Base-by-base conservation (phyloP, 2,113 vertebrate species). In the Puma concolor region DNA sequence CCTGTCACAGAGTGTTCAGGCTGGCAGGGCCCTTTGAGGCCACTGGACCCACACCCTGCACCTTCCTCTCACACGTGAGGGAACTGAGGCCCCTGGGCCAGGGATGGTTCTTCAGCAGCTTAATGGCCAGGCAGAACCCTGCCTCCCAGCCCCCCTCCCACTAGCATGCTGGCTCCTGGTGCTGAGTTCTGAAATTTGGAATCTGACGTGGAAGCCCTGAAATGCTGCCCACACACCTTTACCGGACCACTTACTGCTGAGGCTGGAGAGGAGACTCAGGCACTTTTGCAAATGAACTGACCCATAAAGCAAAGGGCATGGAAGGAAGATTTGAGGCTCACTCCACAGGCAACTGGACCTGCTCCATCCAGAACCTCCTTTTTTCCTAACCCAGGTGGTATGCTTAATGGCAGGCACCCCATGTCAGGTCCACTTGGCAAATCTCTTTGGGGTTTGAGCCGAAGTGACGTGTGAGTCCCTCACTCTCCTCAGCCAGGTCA, bases 121-220 rank as follows among this genome's bases (percentile, higher is more conserved):
- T 77, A 57, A 63, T 10, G 7, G 48, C 11, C 41, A 6, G 48
- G 27, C 21, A 66, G 52, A 93, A 63, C 33, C 72, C 82, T 91
- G 60, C 82, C 36, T 89, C 29, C 54, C 54, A 16, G 4, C 4
- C 7, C 48, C 38, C 31, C 2, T 1, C 38, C 44, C 25, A 25
- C 36, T 13, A 88, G 93, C 29, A 52, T 80, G 54, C 54, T 77
- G 72, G 74, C 19, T 80, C 36, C 74, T 17, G 44, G 85, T 74
- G 80, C 71, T 88, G 54, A 94, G 86, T n/a, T 80, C 41, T 86
- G 74, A 79, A 33, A 82, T 95, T 82, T 96, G 72, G 76, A 88
- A 74, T 88, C 81, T 54, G n/a, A 90, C 7, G 44, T 25, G 27
- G 38, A 88, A 48, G 57, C 54, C 52, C 77, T 71, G 3, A 81